Base-by-base conservation (phyloP, 2,888 invertebrate species). In the Sinopyrophorus schimmeli region DNA sequence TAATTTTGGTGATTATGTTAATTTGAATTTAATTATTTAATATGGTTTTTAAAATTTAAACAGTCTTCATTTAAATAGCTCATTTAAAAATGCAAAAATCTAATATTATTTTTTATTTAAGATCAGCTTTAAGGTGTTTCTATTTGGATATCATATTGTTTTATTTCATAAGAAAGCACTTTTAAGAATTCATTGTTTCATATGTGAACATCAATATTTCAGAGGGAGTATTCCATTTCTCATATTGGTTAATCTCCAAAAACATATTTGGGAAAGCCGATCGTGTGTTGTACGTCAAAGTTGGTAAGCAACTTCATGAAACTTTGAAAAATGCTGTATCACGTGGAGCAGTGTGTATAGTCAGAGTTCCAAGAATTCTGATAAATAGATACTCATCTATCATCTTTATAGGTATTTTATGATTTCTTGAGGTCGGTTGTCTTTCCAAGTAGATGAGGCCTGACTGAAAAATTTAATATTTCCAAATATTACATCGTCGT, bases 291-390 rank as follows among this genome's bases (percentile, higher is more conserved):
- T 32, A 35, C 24, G 35, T 35, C 35, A 35, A 35, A 35, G 15
- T 35, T 35, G 16, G 6, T 16, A 20, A 24, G 14, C 15, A 35
- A 35, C 5, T 35, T 35, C 24, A 14, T 12, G 2, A 9, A 35
- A 35, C 15, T 35, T 35, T 35, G 35, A 35, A 35, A 35, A 35
- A 35, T 35, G 6, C 20, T 21, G 6, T 23, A 35, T 35, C 24
- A 24, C n/a, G 35, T 24, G 21, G 24, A 35, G 35, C 24, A 24
- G 35, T 14, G 16, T 35, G 16, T 32, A 32, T 6, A 7, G n/a
- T 27, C 31, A n/a, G 23, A 6, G 6, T 14, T n/a, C 23, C 9
- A 10, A n/a, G 23, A 6, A 5, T 14, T n/a, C 23, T 10, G 16
- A 35, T 24, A 35, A 35, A 35, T 35, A 14, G 20, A 20, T 15